These are phyloP conservation scores for Conopomorpha cramerella DNA, from an alignment of 1,140 invertebrate species.

Conservation along the genomic window DNA sequence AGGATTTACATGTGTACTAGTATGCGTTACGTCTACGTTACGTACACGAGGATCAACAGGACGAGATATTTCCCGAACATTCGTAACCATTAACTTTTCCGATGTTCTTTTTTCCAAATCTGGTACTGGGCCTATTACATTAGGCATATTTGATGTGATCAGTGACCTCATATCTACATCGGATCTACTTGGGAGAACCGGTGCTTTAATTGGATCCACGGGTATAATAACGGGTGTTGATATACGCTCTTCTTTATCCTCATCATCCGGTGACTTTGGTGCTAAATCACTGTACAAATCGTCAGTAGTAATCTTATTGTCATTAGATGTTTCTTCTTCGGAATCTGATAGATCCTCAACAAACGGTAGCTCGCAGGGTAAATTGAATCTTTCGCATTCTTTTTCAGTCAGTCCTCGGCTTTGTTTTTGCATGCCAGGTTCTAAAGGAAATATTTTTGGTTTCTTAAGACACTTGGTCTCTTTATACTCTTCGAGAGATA, in stretches of 20 bases:
- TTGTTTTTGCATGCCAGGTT: constrained; percentile 36
- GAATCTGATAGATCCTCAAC: constrained; percentile 28
- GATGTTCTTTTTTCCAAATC: too few relatives aligned
- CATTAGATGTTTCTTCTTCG: constrained; percentile 13
- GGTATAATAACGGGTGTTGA: constrained; percentile 42
- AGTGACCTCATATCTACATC: constrained; percentile 45
- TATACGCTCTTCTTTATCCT: constrained; percentile 17
- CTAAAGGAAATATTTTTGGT: constrained; percentile 5
- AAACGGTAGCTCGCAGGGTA: constrained; percentile 32
- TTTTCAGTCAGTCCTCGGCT: constrained; percentile 52
- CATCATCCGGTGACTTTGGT: constrained; percentile 46
- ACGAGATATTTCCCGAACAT: too few relatives aligned
- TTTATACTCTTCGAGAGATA: constrained; percentile 57
- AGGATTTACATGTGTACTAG: constrained; percentile 7
- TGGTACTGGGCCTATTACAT: too few relatives aligned
- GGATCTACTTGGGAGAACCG: constrained; percentile 8
- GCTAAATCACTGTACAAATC: constrained; percentile 28
- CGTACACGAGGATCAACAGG: not conserved
- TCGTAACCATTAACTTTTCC: too few relatives aligned
- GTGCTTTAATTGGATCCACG: constrained; percentile 27
- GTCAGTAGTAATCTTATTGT: constrained; percentile 8
- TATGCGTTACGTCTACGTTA: too few relatives aligned
- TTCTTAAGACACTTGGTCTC: constrained; percentile 19
- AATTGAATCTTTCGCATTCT: constrained; percentile 65
- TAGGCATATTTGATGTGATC: constrained; percentile 8